phyloP scores from a whole-genome alignment of 2,797 vertebrate genomes.

The Epinephelus malabaricus region DNA sequence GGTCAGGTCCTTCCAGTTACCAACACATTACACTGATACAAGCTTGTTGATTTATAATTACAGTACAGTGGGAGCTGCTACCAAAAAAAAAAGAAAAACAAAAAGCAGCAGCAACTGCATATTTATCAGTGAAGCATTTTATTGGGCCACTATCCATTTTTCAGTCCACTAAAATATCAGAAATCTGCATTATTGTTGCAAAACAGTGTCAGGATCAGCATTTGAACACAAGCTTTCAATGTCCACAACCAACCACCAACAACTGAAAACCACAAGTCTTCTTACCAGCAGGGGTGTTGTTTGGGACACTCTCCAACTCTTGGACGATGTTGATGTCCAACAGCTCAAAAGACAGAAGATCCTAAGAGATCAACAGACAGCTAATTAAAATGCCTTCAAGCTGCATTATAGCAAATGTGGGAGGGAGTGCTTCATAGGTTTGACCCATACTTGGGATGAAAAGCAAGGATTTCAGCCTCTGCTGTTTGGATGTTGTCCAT shows the following conservation, averaged over 20 bases:
- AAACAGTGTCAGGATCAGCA: neutral
- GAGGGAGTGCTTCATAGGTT: neutral
- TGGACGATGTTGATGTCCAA: slow-evolving; percentile 98
- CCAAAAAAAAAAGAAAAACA: neutral
- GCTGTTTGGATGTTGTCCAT: neutral
- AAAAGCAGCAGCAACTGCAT: neutral
- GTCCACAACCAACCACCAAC: neutral
- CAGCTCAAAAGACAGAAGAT: slow-evolving; percentile 96
- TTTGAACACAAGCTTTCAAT: neutral
- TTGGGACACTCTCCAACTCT: slow-evolving; percentile 94
- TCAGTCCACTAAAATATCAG: neutral
- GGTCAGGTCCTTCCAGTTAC: neutral
- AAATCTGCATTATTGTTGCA: neutral
- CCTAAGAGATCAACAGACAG: slow-evolving; percentile 79
- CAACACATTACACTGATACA: neutral
- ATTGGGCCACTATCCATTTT: too few relatives aligned
- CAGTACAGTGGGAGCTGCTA: neutral
- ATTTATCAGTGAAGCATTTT: too few relatives aligned
- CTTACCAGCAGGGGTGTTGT: slow-evolving; percentile 95
- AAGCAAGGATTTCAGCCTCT: neutral
- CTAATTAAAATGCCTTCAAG: neutral
- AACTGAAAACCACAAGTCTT: neutral
- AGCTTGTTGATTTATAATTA: neutral
- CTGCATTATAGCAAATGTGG: neutral
- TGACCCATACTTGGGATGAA: neutral